Conservation (phyloP, 2,888 invertebrate genomes). For the Eupithecia centaureata region DNA sequence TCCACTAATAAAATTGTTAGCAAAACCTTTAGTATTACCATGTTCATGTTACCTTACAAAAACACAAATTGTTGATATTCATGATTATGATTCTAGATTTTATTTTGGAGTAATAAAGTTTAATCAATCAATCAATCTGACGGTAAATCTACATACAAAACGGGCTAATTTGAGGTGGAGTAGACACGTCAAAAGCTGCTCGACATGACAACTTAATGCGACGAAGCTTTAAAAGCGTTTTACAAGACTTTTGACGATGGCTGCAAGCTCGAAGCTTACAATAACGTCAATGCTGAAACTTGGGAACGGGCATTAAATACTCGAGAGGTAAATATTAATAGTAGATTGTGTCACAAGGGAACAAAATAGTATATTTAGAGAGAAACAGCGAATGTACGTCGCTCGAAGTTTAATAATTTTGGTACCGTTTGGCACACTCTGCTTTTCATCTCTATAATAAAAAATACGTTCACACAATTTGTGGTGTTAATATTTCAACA, state of each 20-base stretch:
- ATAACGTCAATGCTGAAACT: conserved; percentile 12
- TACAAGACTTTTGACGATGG: conserved; percentile 16
- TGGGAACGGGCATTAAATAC: neutral
- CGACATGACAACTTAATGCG: conserved; percentile 28
- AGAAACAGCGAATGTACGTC: too few species aligned
- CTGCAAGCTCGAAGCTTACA: conserved; percentile 13
- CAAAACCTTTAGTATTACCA: neutral
- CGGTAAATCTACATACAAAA: neutral
- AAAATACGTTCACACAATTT: too few species aligned
- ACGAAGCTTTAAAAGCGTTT: conserved; percentile 14
- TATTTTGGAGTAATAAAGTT: too few species aligned
- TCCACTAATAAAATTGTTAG: neutral
- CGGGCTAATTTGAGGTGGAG: neutral
- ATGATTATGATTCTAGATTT: neutral
- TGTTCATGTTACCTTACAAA: neutral
- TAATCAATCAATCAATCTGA: too few species aligned
- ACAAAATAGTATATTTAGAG: too few species aligned
- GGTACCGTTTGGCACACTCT: too few species aligned
- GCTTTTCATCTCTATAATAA: too few species aligned
- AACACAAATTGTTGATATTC: neutral
- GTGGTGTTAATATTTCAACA: too few species aligned
- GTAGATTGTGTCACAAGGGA: too few species aligned
- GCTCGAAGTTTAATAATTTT: too few species aligned
- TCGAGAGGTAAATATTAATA: neutral
- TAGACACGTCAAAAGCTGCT: conserved; percentile 28